A percentile compares a stretch with the other conserved stretches of the same genome.
Evolutionary conservation across 2,888 invertebrate genomes (phyloP).

Genomic region (Mythimna albipuncta): DNA sequence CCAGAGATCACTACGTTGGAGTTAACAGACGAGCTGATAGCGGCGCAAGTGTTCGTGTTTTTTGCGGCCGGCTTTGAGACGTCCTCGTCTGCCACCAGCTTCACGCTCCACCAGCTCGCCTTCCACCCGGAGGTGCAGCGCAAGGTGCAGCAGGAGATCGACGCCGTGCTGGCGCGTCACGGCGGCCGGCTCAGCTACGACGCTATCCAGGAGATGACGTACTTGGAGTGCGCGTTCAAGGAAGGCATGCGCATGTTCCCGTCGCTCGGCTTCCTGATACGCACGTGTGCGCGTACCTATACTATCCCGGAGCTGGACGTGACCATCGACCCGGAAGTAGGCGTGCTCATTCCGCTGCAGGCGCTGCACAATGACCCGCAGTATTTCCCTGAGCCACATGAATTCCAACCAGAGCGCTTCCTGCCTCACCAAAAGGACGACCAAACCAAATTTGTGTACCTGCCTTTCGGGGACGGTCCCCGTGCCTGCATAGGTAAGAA

Average conservation of each 20-base stretch:
- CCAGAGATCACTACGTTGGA: constrained; percentile 68
- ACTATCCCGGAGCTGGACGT: constrained; percentile 74
- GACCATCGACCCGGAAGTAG: constrained; percentile 74
- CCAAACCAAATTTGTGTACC: constrained; percentile 73
- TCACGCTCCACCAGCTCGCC: constrained; percentile 79
- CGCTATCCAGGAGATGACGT: constrained; percentile 77
- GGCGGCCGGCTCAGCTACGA: constrained; percentile 74
- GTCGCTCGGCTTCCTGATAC: constrained; percentile 76
- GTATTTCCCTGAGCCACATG: constrained; percentile 74
- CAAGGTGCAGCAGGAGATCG: constrained; percentile 76
- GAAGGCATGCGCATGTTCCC: constrained; percentile 81
- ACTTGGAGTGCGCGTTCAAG: constrained; percentile 75
- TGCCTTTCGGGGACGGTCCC: constrained; percentile 82
- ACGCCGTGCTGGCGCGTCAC: constrained; percentile 70
- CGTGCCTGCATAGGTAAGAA: constrained; percentile 80
- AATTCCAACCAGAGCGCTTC: constrained; percentile 79
- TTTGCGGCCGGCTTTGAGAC: constrained; percentile 82
- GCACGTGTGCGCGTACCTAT: constrained; percentile 72
- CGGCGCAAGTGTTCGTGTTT: constrained; percentile 79
- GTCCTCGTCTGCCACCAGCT: constrained; percentile 79
- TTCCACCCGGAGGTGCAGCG: constrained; percentile 72
- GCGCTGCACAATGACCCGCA: constrained; percentile 77
- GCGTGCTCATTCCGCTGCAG: constrained; percentile 66
- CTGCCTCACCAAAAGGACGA: constrained; percentile 68
- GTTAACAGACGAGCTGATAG: constrained; percentile 73